These are phyloP conservation scores for Drosophila chauvacae DNA, from an alignment of 1,140 invertebrate genomes.

Conservation along the genomic window DNA sequence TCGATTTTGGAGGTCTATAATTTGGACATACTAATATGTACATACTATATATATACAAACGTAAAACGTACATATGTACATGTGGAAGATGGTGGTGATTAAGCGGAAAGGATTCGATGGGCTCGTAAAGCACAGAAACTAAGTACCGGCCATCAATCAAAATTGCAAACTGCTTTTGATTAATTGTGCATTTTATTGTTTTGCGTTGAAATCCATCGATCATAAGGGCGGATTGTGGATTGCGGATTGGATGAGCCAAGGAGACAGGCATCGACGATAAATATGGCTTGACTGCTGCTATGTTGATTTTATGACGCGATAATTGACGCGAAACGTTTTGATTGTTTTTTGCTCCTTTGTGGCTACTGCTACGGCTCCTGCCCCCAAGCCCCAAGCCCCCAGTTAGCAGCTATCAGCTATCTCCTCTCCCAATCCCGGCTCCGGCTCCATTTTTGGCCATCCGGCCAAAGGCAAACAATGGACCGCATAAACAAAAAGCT, in stretches of 20 bases:
- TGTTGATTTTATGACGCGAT: slow-evolving; percentile 81
- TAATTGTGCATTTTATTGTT: slow-evolving; percentile 83
- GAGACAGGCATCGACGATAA: slow-evolving; percentile 39
- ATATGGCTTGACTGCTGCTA: slow-evolving; percentile 32
- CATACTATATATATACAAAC: neutral
- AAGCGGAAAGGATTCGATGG: slow-evolving; percentile 41
- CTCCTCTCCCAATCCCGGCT: neutral
- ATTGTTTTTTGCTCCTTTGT: slow-evolving; percentile 64
- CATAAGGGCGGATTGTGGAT: slow-evolving; percentile 25
- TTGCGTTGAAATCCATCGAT: slow-evolving; percentile 75
- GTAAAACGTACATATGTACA: neutral
- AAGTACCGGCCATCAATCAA: slow-evolving; percentile 75
- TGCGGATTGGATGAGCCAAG: slow-evolving; percentile 15
- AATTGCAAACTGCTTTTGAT: slow-evolving; percentile 72
- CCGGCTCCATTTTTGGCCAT: slow-evolving; percentile 13
- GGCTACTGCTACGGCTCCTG: neutral
- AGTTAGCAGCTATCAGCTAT: neutral
- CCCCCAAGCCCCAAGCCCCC: neutral
- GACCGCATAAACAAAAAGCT: slow-evolving; percentile 64
- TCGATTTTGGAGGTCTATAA: neutral
- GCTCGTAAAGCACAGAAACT: slow-evolving; percentile 45
- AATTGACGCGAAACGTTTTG: slow-evolving; percentile 79
- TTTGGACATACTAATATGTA: neutral
- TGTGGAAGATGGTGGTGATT: slow-evolving; percentile 19
- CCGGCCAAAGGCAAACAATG: slow-evolving; percentile 53